Conservation (phyloP, 2,888 invertebrate species). For the Sminthurides aquaticus region DNA sequence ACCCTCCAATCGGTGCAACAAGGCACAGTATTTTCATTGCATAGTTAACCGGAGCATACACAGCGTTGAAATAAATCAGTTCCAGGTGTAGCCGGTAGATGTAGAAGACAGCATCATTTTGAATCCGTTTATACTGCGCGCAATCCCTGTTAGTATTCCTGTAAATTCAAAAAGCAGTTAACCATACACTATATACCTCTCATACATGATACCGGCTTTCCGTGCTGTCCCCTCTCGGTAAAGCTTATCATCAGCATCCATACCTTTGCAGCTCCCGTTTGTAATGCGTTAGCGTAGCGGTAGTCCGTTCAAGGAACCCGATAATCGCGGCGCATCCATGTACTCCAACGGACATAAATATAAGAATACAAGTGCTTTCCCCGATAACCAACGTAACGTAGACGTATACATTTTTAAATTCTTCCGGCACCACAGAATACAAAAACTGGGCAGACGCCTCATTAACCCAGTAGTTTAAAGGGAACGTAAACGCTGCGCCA, state of each 20-base stretch:
- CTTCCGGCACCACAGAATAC: not conserved
- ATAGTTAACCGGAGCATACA: not conserved
- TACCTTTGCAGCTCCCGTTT: not conserved
- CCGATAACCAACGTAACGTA: not conserved
- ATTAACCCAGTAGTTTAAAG: not conserved
- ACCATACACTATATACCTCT: too few relatives aligned
- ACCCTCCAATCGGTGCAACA: not conserved
- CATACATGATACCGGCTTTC: too few relatives aligned
- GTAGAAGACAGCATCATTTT: not conserved
- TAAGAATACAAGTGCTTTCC: not conserved
- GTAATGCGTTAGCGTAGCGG: not conserved
- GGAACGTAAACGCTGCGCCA: not conserved
- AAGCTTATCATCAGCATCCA: too few relatives aligned
- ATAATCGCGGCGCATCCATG: not conserved
- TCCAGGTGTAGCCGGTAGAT: not conserved
- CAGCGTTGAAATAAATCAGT: not conserved
- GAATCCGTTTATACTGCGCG: too few relatives aligned
- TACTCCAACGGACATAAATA: not conserved
- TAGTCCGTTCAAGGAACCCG: not conserved
- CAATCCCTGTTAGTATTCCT: too few relatives aligned
- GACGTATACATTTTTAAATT: not conserved
- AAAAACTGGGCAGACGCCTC: not conserved
- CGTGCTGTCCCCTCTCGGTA: too few relatives aligned
- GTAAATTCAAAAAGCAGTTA: too few relatives aligned
- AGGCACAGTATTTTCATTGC: not conserved